Conservation (phyloP, 1,140 invertebrate genomes). For the Chymomyza costata region DNA sequence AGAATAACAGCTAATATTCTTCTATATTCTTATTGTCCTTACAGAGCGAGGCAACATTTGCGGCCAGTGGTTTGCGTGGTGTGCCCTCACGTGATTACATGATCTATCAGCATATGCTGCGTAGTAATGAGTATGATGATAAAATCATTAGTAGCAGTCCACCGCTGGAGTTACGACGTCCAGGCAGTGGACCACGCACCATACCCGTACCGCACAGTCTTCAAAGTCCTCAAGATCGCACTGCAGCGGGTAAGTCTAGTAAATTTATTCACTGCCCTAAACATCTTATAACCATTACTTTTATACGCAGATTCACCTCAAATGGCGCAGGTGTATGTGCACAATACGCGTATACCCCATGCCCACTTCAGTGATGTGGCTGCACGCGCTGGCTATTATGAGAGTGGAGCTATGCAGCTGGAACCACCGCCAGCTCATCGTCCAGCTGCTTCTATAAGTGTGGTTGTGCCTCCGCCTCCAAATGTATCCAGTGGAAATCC, state of each 20-base stretch:
- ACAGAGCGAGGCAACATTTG: conserved; percentile 80
- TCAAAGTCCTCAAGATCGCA: conserved; percentile 84
- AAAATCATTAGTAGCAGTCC: conserved; percentile 80
- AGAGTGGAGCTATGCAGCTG: conserved; percentile 45
- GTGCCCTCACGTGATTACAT: conserved; percentile 75
- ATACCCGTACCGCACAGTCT: conserved; percentile 77
- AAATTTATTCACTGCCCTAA: neutral
- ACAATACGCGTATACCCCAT: conserved; percentile 76
- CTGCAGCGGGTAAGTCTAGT: conserved; percentile 80
- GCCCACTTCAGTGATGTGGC: conserved; percentile 68
- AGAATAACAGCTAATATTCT: neutral
- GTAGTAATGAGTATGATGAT: conserved; percentile 73
- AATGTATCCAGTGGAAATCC: conserved; percentile 76
- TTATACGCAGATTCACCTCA: conserved; percentile 80
- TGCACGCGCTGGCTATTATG: conserved; percentile 55
- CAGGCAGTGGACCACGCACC: conserved; percentile 73
- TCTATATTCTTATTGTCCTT: conserved; percentile 4
- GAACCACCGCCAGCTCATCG: conserved; percentile 82
- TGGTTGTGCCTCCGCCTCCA: conserved; percentile 70
- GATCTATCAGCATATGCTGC: conserved; percentile 85
- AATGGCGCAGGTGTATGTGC: conserved; percentile 82
- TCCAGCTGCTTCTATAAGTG: conserved; percentile 75
- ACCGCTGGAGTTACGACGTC: conserved; percentile 82
- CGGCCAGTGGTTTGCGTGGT: conserved; percentile 55
- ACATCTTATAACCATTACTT: neutral